Conservation (phyloP, 2,888 invertebrate species). For the Cheilosia vernalis region DNA sequence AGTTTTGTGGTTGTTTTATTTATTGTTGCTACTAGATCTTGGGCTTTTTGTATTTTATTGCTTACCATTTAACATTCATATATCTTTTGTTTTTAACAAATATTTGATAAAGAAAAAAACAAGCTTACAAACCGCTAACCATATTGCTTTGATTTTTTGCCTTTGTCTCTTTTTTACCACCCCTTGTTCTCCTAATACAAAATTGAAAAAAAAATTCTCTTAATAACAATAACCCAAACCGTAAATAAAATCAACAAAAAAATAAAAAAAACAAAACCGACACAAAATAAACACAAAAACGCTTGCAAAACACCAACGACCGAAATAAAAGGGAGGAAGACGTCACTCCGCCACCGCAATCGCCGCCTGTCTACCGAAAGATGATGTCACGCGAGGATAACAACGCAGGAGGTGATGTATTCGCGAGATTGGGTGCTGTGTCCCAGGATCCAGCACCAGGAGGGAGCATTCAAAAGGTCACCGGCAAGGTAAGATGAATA, state of each 20-base stretch:
- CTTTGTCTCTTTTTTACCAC: constrained; percentile 69
- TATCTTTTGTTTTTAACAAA: constrained; percentile 32
- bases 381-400: constrained; percentile 78
- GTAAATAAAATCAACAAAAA: constrained; percentile 42
- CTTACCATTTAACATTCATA: constrained; percentile 45
- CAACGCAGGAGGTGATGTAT: constrained; percentile 78
- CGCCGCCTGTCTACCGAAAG: constrained; percentile 78
- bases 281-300: constrained; percentile 49
- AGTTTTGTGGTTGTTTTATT: constrained; percentile 27
- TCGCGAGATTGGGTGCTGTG: constrained; percentile 79
- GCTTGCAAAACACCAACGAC: constrained; percentile 56
- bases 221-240: constrained; percentile 60
- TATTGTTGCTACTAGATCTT: constrained; percentile 34
- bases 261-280: constrained; percentile 53
- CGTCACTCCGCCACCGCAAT: constrained; percentile 72
- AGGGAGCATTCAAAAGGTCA: constrained; percentile 79
- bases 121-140: constrained; percentile 70
- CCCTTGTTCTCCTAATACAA: constrained; percentile 44
- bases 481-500: constrained; percentile 77
- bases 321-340: constrained; percentile 73
- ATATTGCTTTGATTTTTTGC: constrained; percentile 75
- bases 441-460: constrained; percentile 79
- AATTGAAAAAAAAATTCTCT: constrained; percentile 44
- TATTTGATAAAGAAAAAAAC: constrained; percentile 24
- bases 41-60: constrained; percentile 33